Evolutionary conservation across 1,140 invertebrate species (phyloP).

Genomic region (Heliconius hewitsoni): DNA sequence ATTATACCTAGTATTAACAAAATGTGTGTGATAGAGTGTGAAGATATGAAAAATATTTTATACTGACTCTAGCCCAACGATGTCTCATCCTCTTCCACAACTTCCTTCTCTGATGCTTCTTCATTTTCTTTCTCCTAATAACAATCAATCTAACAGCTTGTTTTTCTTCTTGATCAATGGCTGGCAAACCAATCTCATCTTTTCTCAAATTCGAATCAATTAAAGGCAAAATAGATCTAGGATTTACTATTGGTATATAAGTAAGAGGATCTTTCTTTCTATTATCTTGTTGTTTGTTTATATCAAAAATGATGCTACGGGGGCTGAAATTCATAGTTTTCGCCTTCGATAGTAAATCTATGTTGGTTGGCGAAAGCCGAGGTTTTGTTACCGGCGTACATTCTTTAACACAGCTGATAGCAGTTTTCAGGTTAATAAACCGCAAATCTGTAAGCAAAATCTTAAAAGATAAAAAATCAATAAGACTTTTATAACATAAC

Average conservation of each 20-base stretch:
- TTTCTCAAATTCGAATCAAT: constrained; percentile 68
- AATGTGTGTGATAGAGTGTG: too few relatives aligned
- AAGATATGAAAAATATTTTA: neutral
- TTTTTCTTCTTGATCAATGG: constrained; percentile 77
- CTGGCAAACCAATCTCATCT: constrained; percentile 69
- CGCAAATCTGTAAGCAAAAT: constrained; percentile 66
- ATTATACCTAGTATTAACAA: too few relatives aligned
- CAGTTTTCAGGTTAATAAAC: constrained; percentile 60
- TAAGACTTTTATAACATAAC: constrained; percentile 46
- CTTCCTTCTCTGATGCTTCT: constrained; percentile 91
- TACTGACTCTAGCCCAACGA: constrained; percentile 85
- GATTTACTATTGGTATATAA: constrained; percentile 70
- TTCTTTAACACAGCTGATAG: constrained; percentile 62
- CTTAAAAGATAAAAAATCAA: constrained; percentile 13
- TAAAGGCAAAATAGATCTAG: constrained; percentile 69
- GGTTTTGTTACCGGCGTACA: constrained; percentile 45
- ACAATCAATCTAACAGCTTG: constrained; percentile 88
- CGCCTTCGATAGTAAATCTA: constrained; percentile 46
- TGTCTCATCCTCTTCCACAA: constrained; percentile 89
- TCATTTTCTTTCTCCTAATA: constrained; percentile 92
- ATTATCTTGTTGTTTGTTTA: constrained; percentile 52
- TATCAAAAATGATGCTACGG: constrained; percentile 59
- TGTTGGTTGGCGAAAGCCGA: constrained; percentile 24
- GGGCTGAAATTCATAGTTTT: constrained; percentile 57
- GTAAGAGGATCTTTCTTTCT: constrained; percentile 63